Conservation (phyloP, 2,888 invertebrate genomes). For the Drosophila gaucha region DNA sequence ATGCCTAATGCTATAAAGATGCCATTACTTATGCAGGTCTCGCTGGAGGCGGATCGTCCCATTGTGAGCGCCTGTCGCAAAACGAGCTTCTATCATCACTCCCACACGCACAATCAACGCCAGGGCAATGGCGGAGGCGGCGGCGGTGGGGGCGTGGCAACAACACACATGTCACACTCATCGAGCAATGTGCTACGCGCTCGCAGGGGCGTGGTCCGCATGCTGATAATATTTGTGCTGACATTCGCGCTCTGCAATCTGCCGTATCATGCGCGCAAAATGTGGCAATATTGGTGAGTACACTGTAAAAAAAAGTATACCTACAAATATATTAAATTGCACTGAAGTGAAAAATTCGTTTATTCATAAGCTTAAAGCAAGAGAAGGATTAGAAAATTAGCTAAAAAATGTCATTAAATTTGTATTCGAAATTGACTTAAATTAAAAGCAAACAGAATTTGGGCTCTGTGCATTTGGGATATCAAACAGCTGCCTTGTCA, state of each 20-base stretch:
- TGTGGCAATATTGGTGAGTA: conserved; percentile 92
- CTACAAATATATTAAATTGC: not conserved
- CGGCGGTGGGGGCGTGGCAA: conserved; percentile 60
- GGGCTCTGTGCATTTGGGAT: too few species aligned
- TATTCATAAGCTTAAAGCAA: too few species aligned
- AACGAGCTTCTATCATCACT: conserved; percentile 82
- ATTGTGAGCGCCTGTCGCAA: conserved; percentile 84
- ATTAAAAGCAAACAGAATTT: not conserved
- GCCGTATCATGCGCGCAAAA: conserved; percentile 94
- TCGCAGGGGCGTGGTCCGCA: conserved; percentile 93
- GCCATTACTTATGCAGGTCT: conserved; percentile 80
- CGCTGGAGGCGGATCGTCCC: conserved; percentile 83
- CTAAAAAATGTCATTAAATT: too few species aligned
- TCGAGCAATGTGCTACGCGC: conserved; percentile 92
- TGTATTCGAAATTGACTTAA: not conserved
- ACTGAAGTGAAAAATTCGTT: not conserved
- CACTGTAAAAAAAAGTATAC: not conserved
- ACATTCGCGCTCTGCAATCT: conserved; percentile 95
- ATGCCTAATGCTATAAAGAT: conserved; percentile 28
- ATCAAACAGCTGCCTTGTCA: too few species aligned
- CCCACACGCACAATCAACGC: conserved; percentile 81
- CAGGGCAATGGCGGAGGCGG: conserved; percentile 77
- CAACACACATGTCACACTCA: conserved; percentile 88
- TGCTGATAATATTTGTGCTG: conserved; percentile 94
- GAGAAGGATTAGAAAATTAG: too few species aligned